These are phyloP conservation scores for Numenius arquata DNA, from an alignment of 2,113 vertebrate genomes.

Conservation along the genomic window DNA sequence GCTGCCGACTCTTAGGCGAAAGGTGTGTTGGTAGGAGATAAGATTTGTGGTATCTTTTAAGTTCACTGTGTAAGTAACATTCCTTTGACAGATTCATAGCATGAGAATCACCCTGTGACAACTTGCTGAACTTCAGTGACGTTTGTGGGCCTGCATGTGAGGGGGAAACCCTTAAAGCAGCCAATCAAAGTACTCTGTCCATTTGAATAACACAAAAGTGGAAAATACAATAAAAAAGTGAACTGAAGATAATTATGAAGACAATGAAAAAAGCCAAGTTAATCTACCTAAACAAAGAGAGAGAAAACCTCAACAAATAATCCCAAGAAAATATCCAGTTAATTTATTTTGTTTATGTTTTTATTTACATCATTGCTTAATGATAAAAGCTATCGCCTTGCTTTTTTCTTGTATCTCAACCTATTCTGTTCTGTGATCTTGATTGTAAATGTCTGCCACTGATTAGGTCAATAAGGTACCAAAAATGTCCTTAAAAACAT, in stretches of 20 bases:
- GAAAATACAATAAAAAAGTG: neutral
- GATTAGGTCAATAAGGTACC: neutral
- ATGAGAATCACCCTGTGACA: rapidly evolving
- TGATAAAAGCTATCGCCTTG: neutral
- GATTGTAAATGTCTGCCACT: neutral
- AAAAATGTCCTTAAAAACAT: neutral
- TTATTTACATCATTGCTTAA: neutral
- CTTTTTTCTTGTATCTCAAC: neutral
- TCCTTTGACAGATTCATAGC: neutral
- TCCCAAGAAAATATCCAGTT: neutral
- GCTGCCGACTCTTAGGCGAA: rapidly evolving
- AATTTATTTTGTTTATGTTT: neutral
- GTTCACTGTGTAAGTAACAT: neutral
- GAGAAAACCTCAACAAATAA: neutral
- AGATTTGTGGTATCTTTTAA: neutral
- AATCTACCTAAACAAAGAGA: neutral
- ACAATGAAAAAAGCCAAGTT: neutral
- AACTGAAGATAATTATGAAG: neutral
- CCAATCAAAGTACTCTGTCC: neutral
- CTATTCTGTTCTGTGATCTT: neutral
- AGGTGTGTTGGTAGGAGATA: neutral
- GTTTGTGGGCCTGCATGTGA: neutral
- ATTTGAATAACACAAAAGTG: neutral
- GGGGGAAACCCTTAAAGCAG: neutral
- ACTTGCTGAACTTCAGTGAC: neutral